A percentile compares a stretch with the other conserved stretches of the same genome.
Evolutionary conservation across 2,113 vertebrate species (phyloP).

Genomic region (Pseudorhombus dupliciocellatus): DNA sequence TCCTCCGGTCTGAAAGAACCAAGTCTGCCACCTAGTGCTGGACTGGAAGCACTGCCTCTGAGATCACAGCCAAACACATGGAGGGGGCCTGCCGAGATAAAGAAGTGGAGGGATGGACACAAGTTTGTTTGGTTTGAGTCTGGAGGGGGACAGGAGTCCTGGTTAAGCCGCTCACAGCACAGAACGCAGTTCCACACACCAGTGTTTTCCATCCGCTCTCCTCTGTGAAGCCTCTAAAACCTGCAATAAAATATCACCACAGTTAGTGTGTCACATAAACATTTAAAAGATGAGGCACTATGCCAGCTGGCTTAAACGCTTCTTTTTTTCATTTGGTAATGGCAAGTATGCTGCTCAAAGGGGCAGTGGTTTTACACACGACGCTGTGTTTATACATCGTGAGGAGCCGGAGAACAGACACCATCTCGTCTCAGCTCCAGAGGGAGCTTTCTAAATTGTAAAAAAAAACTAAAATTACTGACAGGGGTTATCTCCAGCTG

Average conservation of each 20-base stretch:
- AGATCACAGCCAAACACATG: background rate
- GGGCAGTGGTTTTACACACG: constrained; percentile 1
- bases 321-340: background rate
- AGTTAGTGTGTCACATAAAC: constrained; percentile 32
- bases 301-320: constrained; percentile 6
- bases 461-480: background rate
- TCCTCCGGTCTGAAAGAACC: constrained; percentile 13
- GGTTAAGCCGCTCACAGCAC: background rate
- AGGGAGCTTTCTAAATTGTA: background rate
- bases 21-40: constrained; percentile 65
- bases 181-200: background rate
- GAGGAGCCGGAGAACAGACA: background rate
- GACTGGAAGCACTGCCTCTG: background rate
- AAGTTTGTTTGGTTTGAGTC: background rate
- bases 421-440: background rate
- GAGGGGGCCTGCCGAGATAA: background rate
- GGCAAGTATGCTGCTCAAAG: background rate
- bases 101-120: background rate
- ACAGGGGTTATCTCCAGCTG: background rate
- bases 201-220: background rate
- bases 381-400: background rate
- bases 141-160: background rate
- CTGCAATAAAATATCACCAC: constrained; percentile 15
- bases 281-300: constrained; percentile 10
- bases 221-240: constrained; percentile 1